Base-by-base conservation (phyloP, 2,113 vertebrate genomes). In the Mesitornis unicolor region DNA sequence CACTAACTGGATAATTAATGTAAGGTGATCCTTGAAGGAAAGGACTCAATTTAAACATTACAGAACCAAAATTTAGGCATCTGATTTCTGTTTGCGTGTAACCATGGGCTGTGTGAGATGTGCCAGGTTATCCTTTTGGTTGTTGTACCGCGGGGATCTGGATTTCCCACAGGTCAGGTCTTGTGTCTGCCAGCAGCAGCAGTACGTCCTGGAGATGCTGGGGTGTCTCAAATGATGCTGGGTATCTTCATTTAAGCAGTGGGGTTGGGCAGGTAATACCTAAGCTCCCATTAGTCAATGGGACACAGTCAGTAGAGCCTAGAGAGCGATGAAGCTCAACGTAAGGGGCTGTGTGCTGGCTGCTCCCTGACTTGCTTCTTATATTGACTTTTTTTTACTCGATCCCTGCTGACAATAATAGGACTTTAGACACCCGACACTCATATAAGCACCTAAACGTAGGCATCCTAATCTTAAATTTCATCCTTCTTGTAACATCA, bases 391-490 rank as follows among this genome's bases (percentile, higher is more conserved):
- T 64, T 73, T 89, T 61, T 56, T 2, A 31, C n/a, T 51, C 19
- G 22, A 63, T 70, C 28, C 13, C 35, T 70, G 40, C n/a, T 77
- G 69, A 48, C 56, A 82, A 5, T 61, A 84, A 47, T 10, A 61
- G 53, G 13, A 76, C 9, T 84, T 94, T 63, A 71, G 80, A 67
- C 11, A 59, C 29, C 17, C 78, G 56, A 38, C 69, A 38, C 25
- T 89, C 35, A 31, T 28, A 36, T 48, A 74, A 77, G 38, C 42
- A 67, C 60, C 56, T 84, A 36, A 75, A 54, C 3, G 2, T 12
- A 63, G 73, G 16, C 54, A 70, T 84, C 59, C 73, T 89, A 31
- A 86, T 92, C 45, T 91, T 63, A 74, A 38, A 82, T 50, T 78
- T 9, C 73, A 63, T 87, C 42, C 47, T 24, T 83, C 54, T 77